These are phyloP conservation scores for Tiliacea aurago DNA, from an alignment of 2,888 invertebrate species.

Conservation along the genomic window DNA sequence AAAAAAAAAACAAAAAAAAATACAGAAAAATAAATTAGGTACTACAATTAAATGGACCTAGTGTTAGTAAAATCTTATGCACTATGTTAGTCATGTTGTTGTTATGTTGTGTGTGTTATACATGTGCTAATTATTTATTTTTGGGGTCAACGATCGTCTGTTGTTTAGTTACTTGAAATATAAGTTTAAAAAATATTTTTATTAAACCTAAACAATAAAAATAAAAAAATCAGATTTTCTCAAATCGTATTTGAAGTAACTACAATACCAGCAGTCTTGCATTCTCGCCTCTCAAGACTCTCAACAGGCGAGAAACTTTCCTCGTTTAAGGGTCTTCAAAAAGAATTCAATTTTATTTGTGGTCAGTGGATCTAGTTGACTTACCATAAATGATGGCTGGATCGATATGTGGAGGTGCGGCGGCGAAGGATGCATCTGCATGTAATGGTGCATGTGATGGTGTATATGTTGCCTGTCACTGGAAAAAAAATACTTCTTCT, in stretches of 20 bases:
- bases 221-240: neutral
- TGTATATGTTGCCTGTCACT: slow-evolving; percentile 92
- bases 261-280: neutral
- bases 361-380: neutral
- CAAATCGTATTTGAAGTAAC: neutral
- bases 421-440: slow-evolving; percentile 88
- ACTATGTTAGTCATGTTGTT: too few species aligned
- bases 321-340: too few species aligned
- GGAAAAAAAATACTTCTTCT: slow-evolving; percentile 61
- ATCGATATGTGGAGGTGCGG: slow-evolving; percentile 91
- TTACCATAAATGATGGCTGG: slow-evolving; percentile 85
- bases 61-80: too few species aligned
- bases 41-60: too few species aligned
- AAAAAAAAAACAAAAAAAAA: too few species aligned
- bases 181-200: neutral
- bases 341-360: too few species aligned
- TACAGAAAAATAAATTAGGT: too few species aligned
- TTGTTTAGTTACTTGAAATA: neutral
- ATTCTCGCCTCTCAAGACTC: too few species aligned
- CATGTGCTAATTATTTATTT: neutral
- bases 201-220: neutral
- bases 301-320: too few species aligned
- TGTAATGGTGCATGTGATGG: slow-evolving; percentile 94
- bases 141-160: neutral
- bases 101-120: too few species aligned